Evolutionary conservation across 2,113 vertebrate genomes (phyloP).

Genomic region (Ammospiza caudacuta): DNA sequence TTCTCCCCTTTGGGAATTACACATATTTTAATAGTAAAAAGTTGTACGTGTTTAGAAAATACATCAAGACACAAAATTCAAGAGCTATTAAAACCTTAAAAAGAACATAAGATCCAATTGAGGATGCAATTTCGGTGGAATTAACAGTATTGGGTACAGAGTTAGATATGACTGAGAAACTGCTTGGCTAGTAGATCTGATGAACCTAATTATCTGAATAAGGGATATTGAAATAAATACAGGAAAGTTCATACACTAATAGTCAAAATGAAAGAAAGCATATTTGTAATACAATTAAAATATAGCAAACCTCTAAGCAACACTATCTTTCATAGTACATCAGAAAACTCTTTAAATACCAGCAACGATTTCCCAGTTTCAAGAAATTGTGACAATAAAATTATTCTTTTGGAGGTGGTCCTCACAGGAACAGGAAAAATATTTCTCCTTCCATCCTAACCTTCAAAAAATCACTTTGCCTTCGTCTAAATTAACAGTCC

Average conservation of each 20-base stretch:
- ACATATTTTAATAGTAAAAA: background rate
- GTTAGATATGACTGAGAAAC: background rate
- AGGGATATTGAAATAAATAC: background rate
- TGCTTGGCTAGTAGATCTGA: background rate
- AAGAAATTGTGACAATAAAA: background rate
- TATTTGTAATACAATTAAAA: background rate
- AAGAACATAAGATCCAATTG: background rate
- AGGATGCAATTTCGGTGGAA: background rate
- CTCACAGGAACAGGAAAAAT: background rate
- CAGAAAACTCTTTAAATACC: background rate
- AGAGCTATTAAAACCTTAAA: background rate
- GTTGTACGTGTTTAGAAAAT: background rate
- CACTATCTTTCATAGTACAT: background rate
- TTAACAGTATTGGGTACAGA: background rate
- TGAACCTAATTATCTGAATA: background rate
- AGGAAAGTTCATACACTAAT: background rate
- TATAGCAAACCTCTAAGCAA: background rate
- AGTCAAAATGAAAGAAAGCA: background rate
- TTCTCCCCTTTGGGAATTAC: background rate
- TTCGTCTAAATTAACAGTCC: background rate
- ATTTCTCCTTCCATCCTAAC: background rate
- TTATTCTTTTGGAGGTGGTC: background rate
- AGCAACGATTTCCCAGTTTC: rapidly evolving
- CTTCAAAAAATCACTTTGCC: background rate
- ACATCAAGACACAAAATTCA: background rate